Conservation (phyloP, 2,888 invertebrate genomes). For the Andrena flavipes region DNA sequence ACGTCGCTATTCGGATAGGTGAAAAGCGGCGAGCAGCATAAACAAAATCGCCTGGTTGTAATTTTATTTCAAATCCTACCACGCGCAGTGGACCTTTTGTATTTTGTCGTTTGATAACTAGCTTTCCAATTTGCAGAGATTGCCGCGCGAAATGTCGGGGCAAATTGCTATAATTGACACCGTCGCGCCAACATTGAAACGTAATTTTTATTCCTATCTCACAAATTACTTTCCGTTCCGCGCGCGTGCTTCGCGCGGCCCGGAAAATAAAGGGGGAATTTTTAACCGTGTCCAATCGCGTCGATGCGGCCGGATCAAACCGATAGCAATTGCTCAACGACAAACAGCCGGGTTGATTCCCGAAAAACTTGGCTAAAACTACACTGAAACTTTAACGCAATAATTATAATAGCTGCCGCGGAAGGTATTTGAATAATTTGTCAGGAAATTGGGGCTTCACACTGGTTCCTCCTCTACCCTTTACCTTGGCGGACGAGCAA, state of each 20-base stretch:
- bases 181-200: conserved; percentile 54
- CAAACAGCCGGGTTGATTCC: not conserved
- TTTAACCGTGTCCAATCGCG: conserved; percentile 23
- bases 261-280: conserved; percentile 25
- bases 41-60: not conserved
- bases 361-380: no score
- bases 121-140: conserved; percentile 58
- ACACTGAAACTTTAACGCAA: conserved; percentile 8
- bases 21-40: not conserved
- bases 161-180: conserved; percentile 58
- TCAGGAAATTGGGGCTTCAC: conserved; percentile 77
- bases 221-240: conserved; percentile 43
- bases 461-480: conserved; percentile 73
- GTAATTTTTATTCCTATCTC: conserved; percentile 54
- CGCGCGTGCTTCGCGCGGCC: not conserved
- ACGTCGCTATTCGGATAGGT: not conserved
- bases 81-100: not conserved
- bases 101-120: conserved; percentile 24
- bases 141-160: conserved; percentile 35
- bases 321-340: not conserved
- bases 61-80: not conserved
- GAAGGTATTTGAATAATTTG: conserved; percentile 75
- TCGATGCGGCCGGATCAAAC: conserved; percentile 17
- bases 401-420: conserved; percentile 38
- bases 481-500: conserved; percentile 37